These are phyloP conservation scores for Salvelinus namaycush DNA, from an alignment of 2,113 vertebrate species.

Conservation along the genomic window DNA sequence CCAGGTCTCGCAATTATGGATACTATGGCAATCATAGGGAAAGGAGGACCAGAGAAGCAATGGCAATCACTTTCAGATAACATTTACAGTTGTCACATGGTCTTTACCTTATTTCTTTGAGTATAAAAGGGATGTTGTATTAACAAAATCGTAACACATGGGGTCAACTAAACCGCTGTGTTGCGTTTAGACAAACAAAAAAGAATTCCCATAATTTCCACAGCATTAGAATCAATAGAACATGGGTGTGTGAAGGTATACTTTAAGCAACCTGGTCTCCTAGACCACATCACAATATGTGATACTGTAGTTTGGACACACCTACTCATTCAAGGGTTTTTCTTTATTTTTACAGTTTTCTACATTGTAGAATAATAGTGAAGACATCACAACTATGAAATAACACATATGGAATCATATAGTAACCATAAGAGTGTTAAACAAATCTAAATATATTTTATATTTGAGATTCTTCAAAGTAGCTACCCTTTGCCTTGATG, in stretches of 20 bases:
- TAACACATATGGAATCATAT: no score
- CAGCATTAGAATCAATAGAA: conserved; percentile 48
- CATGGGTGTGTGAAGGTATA: conserved; percentile 84
- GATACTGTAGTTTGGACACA: not conserved
- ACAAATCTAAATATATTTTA: no score
- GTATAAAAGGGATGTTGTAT: conserved; percentile 11
- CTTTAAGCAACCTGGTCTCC: conserved; percentile 82
- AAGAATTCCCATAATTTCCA: conserved; percentile 14
- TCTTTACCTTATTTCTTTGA: conserved; percentile 52
- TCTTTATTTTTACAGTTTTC: no score
- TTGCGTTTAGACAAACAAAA: conserved; percentile 60
- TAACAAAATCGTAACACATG: conserved; percentile 42
- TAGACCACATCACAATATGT: conserved; percentile 91
- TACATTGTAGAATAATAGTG: no score
- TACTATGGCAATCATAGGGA: conserved; percentile 42
- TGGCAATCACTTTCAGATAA: conserved; percentile 3
- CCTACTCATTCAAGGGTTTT: no score
- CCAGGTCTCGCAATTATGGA: conserved; percentile 44
- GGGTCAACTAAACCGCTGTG: conserved; percentile 60
- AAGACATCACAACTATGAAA: no score
- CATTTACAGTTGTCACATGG: not conserved
- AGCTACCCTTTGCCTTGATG: no score
- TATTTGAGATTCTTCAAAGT: no score
- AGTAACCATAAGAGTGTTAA: no score
- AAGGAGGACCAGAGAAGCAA: conserved; percentile 55